These are phyloP conservation scores for Harmothoe impar DNA, from an alignment of 2,888 invertebrate species.

Conservation along the genomic window DNA sequence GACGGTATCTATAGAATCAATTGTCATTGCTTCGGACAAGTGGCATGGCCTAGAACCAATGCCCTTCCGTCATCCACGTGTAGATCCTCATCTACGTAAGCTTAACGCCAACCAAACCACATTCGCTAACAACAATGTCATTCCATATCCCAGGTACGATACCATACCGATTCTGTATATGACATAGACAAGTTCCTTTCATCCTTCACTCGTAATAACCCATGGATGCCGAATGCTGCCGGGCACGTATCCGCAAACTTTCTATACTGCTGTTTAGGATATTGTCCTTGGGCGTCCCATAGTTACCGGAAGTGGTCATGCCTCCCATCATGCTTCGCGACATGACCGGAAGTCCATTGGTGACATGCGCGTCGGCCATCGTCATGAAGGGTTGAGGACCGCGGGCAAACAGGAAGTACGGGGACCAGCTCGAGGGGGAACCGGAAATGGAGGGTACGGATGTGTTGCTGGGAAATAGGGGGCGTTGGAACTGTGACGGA, in stretches of 20 bases:
- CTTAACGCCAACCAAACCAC: too few species aligned
- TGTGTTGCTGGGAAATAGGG: constrained; percentile 23
- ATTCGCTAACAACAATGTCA: too few species aligned
- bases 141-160: too few species aligned
- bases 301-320: background rate
- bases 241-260: constrained; percentile 83
- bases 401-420: constrained; percentile 60
- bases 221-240: constrained; percentile 75
- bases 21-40: too few species aligned
- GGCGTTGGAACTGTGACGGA: constrained; percentile 31
- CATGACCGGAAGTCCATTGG: constrained; percentile 46
- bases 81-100: too few species aligned
- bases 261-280: constrained; percentile 89
- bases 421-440: constrained; percentile 56
- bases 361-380: background rate
- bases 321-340: constrained; percentile 31
- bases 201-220: constrained; percentile 62
- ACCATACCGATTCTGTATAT: too few species aligned
- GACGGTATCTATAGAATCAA: too few species aligned
- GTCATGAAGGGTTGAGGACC: constrained; percentile 52
- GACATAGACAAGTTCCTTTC: too few species aligned
- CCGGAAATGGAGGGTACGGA: constrained; percentile 21
- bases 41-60: too few species aligned
- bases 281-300: constrained; percentile 50
- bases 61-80: too few species aligned